Evolutionary conservation across 2,888 invertebrate species (phyloP).

Genomic region (Thymelicus sylvestris): DNA sequence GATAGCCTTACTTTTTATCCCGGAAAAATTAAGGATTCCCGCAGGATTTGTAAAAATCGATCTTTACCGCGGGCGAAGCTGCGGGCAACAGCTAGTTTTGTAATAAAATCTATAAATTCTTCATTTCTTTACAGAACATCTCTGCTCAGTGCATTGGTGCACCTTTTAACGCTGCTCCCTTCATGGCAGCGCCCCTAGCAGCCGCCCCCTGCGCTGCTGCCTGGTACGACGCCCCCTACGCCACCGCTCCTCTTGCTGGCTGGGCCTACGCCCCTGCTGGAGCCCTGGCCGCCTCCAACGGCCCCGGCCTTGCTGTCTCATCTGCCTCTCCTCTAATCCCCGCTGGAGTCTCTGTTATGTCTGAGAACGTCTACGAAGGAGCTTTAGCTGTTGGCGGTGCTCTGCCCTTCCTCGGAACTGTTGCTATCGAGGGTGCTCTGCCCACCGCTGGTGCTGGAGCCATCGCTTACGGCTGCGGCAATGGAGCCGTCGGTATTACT

Average conservation of each 20-base stretch:
- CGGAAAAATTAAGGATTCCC: no score
- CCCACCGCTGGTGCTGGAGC: constrained; percentile 54
- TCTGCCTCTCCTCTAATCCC: constrained; percentile 55
- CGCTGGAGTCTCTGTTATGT: constrained; percentile 51
- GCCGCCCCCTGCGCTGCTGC: constrained; percentile 39
- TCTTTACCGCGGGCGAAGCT: no score
- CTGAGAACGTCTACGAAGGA: constrained; percentile 56
- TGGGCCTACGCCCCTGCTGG: constrained; percentile 39
- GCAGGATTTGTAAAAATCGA: no score
- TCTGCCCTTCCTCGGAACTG: constrained; percentile 47
- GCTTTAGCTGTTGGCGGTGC: constrained; percentile 42
- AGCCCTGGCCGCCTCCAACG: constrained; percentile 43
- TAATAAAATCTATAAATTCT: background rate
- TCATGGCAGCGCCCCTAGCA: constrained; percentile 23
- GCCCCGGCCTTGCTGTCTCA: constrained; percentile 42
- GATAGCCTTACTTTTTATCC: no score
- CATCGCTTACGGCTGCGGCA: constrained; percentile 51
- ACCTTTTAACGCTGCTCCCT: constrained; percentile 16
- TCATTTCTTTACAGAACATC: constrained; percentile 27
- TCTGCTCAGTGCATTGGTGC: constrained; percentile 35
- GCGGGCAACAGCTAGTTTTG: no score
- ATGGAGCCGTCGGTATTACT: constrained; percentile 45
- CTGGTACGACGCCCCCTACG: constrained; percentile 14
- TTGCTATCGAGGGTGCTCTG: constrained; percentile 50
- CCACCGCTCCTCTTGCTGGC: constrained; percentile 23